These are phyloP conservation scores for Cheiracanthium punctorium DNA, from an alignment of 2,888 invertebrate genomes.

Conservation along the genomic window DNA sequence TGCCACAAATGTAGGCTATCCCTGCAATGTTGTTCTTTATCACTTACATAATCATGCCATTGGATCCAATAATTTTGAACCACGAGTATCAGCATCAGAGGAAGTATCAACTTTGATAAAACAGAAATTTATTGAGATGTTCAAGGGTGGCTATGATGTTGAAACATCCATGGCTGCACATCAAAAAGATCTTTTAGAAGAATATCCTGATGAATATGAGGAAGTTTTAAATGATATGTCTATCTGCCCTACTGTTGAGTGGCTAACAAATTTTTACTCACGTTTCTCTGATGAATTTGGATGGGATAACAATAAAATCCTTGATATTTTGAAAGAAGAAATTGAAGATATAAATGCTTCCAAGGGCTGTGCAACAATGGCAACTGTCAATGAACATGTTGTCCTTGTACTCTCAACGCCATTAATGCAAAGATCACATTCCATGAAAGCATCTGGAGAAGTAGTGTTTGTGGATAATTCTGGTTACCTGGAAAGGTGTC, in stretches of 20 bases:
- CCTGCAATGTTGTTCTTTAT: slow-evolving; percentile 57
- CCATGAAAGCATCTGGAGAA: slow-evolving; percentile 61
- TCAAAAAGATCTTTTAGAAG: slow-evolving; percentile 54
- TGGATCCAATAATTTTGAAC: slow-evolving; percentile 48
- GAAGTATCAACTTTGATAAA: slow-evolving; percentile 52
- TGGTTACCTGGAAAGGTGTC: slow-evolving; percentile 45
- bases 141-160: slow-evolving; percentile 51
- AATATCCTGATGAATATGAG: slow-evolving; percentile 63
- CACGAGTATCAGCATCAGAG: slow-evolving; percentile 18
- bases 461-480: slow-evolving; percentile 65
- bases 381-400: slow-evolving; percentile 38
- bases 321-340: slow-evolving; percentile 48
- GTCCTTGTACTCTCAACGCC: slow-evolving; percentile 53
- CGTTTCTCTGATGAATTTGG: slow-evolving; percentile 54
- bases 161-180: slow-evolving; percentile 40
- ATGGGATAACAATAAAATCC: slow-evolving; percentile 45
- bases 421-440: slow-evolving; percentile 60
- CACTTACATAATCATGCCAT: slow-evolving; percentile 55
- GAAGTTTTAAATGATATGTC: slow-evolving; percentile 46
- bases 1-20: slow-evolving; percentile 25
- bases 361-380: slow-evolving; percentile 45
- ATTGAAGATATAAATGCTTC: slow-evolving; percentile 61
- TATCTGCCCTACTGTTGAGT: slow-evolving; percentile 43
- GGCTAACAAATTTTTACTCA: slow-evolving; percentile 38
- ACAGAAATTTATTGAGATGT: slow-evolving; percentile 65